Conservation (phyloP, 2,113 vertebrate species). For the Symphodus melops region DNA sequence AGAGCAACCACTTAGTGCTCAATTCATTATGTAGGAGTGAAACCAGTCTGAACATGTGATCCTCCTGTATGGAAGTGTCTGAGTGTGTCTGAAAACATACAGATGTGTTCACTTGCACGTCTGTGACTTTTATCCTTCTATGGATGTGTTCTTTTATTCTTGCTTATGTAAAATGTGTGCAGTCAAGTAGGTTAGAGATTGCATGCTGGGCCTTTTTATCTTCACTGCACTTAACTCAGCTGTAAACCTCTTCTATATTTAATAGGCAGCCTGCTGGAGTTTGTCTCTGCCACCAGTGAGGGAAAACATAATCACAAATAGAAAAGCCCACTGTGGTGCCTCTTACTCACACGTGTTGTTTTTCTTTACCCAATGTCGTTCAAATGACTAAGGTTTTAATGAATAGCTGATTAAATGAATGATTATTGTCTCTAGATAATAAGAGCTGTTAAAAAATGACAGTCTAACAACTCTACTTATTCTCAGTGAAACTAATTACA, state of each 20-base stretch:
- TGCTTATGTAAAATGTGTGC: conserved; percentile 23
- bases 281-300: conserved; percentile 27
- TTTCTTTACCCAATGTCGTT: conserved; percentile 27
- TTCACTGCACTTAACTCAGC: conserved; percentile 24
- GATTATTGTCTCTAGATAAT: conserved; percentile 46
- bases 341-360: conserved; percentile 1
- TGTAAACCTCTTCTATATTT: conserved; percentile 61
- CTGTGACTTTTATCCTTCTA: not conserved
- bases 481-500: conserved; percentile 40
- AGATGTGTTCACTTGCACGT: not conserved
- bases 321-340: not conserved
- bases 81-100: not conserved
- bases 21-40: conserved; percentile 14
- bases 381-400: conserved; percentile 34
- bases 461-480: conserved; percentile 34
- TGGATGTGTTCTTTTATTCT: conserved; percentile 6
- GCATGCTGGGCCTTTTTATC: conserved; percentile 39
- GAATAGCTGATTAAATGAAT: conserved; percentile 44
- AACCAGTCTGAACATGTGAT: not conserved
- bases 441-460: conserved; percentile 28
- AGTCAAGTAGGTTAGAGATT: conserved; percentile 49
- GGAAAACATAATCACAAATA: conserved; percentile 23
- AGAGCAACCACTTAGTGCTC: not conserved
- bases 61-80: not conserved
- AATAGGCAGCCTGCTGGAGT: conserved; percentile 43